Percentiles rank a stretch among this genome's conserved stretches.
Evolutionary conservation across 2,888 invertebrate genomes (phyloP).

Genomic region (Vandiemenella viatica): DNA sequence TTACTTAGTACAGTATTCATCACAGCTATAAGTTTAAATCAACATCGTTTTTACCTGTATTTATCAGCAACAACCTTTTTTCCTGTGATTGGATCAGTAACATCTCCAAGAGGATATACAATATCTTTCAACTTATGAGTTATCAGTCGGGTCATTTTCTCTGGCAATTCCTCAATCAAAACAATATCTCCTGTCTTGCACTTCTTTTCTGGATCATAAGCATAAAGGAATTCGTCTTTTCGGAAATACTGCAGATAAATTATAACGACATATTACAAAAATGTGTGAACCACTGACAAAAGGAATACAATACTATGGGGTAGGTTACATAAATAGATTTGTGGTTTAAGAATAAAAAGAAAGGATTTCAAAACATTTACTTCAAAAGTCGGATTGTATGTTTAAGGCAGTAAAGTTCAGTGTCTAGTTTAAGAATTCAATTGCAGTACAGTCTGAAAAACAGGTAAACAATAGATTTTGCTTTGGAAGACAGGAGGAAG

Average conservation of each 20-base stretch:
- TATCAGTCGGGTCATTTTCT: slow-evolving; percentile 57
- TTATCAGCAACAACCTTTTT: slow-evolving; percentile 57
- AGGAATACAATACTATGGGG: background rate
- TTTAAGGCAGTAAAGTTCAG: too few species aligned
- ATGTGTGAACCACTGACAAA: background rate
- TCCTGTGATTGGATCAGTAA: slow-evolving; percentile 72
- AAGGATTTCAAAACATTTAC: background rate
- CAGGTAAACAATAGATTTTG: too few species aligned
- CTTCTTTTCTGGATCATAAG: slow-evolving; percentile 57
- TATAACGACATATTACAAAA: background rate
- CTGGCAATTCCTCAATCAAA: slow-evolving; percentile 54
- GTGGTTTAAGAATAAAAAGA: background rate
- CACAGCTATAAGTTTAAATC: too few species aligned
- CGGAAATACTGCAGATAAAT: slow-evolving; percentile 51
- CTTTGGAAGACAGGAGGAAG: too few species aligned
- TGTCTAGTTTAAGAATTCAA: too few species aligned
- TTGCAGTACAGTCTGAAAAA: too few species aligned
- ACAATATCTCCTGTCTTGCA: slow-evolving; percentile 76
- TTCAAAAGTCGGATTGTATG: too few species aligned
- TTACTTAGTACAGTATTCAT: background rate
- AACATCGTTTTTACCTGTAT: slow-evolving; percentile 41
- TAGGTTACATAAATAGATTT: background rate
- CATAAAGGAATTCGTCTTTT: slow-evolving; percentile 55
- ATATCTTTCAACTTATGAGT: slow-evolving; percentile 67
- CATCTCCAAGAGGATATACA: slow-evolving; percentile 66